Percentiles rank a stretch among this genome's conserved stretches.
Conservation (phyloP, 2,797 vertebrate genomes). For the Diceros bicornis region DNA sequence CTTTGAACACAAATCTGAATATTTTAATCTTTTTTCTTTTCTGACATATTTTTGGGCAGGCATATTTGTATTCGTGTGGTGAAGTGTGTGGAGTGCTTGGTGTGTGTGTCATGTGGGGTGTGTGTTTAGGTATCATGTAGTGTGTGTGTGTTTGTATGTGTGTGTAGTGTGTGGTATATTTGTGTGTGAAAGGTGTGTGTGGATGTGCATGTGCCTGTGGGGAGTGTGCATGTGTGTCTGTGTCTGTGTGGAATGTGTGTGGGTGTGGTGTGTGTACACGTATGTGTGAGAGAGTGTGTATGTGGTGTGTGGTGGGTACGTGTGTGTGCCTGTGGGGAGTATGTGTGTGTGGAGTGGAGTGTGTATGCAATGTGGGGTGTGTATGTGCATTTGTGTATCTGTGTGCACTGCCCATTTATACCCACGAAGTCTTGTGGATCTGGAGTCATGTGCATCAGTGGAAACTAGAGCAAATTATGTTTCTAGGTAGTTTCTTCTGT, state of each 20-base stretch:
- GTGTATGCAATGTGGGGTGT: neutral
- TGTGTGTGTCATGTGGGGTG: too few relatives aligned
- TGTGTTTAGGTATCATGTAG: neutral
- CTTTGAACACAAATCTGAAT: neutral
- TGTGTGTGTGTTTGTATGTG: neutral
- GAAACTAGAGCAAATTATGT: neutral
- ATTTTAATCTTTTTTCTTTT: neutral
- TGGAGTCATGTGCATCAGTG: neutral
- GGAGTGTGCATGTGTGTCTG: neutral
- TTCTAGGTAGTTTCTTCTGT: neutral
- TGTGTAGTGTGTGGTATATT: neutral
- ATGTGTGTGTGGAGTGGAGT: neutral
- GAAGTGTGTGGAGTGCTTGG: neutral
- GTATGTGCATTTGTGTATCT: neutral
- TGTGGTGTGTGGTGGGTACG: neutral
- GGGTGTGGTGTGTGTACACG: too few relatives aligned
- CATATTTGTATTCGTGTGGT: neutral
- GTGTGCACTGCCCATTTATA: neutral
- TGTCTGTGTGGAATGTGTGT: neutral
- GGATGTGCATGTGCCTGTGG: neutral
- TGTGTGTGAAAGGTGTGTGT: neutral
- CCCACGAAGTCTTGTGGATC: neutral
- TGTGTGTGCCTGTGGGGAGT: neutral
- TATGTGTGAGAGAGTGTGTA: neutral
- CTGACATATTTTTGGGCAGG: neutral